Evolutionary conservation across 2,888 invertebrate species (phyloP), one percentile per base, ranked within the genome.

Genomic region (Clepsis dumicolana): DNA sequence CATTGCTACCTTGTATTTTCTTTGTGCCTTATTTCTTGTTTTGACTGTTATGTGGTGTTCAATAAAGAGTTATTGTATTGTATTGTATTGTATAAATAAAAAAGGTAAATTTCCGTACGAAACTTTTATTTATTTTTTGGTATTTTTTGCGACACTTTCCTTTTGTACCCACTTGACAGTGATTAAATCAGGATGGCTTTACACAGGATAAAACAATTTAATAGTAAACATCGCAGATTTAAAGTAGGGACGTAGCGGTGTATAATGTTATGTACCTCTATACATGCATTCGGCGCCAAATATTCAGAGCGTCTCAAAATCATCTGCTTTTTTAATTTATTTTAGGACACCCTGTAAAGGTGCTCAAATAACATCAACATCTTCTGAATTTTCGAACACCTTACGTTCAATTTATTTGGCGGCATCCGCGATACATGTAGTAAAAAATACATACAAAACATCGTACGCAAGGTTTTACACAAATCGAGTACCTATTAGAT

Each of bases 41-140:
- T n/a, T n/a, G n/a, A n/a, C n/a, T n/a, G n/a, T n/a, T n/a, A n/a
- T n/a, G n/a, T n/a, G n/a, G n/a, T n/a, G n/a, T n/a, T n/a, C n/a
- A n/a, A n/a, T n/a, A n/a, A n/a, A n/a, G n/a, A n/a, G n/a, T n/a
- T n/a, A 8, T 5, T 5, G 5, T 3, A 7, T 29, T 0, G 29
- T 1, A 7, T 29, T 29, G 29, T 7, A 29, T n/a, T n/a, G n/a
- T n/a, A 38, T 24, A 48, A 64, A 60, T 71, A 81, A 73, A 77
- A 77, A 85, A 86, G 81, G 66, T 71, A 72, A 64, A 70, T 69
- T 74, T 85, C 84, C 87, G 83, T 91, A 89, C 82, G 90, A 90
- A 90, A 89, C 87, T 89, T 90, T 90, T 89, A 90, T 88, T 81
- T 77, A 73, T 87, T 90, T 91, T 91, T 91, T 89, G 87, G 88